phyloP scores from a whole-genome alignment of 2,888 invertebrate genomes.

The Mesochorus sp. region DNA sequence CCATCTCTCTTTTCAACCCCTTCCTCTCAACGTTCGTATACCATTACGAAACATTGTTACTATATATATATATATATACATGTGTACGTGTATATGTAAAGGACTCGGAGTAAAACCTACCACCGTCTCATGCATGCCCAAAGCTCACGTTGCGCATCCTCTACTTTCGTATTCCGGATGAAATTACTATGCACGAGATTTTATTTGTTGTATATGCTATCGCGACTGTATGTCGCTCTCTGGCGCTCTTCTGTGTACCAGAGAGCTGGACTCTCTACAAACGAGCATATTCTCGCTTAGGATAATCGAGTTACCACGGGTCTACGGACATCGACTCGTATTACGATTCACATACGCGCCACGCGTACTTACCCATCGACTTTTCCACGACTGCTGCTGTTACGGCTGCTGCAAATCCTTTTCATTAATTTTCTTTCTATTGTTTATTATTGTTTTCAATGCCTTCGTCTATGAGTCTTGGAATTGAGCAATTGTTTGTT shows the following conservation, averaged over 20 bases:
- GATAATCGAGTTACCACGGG: slow-evolving; percentile 80
- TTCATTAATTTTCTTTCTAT: background rate
- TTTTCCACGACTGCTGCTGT: background rate
- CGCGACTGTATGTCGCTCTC: slow-evolving; percentile 53
- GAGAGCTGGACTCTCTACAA: slow-evolving; percentile 77
- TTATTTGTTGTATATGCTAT: slow-evolving; percentile 80
- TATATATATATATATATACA: no score
- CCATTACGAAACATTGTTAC: slow-evolving; percentile 54
- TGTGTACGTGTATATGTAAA: slow-evolving; percentile 35
- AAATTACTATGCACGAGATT: slow-evolving; percentile 82
- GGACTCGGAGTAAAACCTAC: slow-evolving; percentile 54
- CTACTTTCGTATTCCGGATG: slow-evolving; percentile 81
- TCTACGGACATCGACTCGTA: slow-evolving; percentile 69
- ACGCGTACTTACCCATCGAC: background rate
- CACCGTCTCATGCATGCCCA: slow-evolving; percentile 62
- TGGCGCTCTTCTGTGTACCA: slow-evolving; percentile 67
- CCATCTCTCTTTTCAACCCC: slow-evolving; percentile 56
- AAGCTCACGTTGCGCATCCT: slow-evolving; percentile 75
- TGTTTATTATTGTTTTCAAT: background rate
- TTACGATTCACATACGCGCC: slow-evolving; percentile 20
- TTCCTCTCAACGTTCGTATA: slow-evolving; percentile 63
- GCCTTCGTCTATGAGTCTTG: background rate
- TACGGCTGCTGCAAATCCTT: background rate
- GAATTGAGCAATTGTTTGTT: background rate
- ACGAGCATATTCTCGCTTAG: slow-evolving; percentile 81